Evolutionary conservation across 2,888 invertebrate genomes (phyloP).

Genomic region (Ornithoptera priamus): DNA sequence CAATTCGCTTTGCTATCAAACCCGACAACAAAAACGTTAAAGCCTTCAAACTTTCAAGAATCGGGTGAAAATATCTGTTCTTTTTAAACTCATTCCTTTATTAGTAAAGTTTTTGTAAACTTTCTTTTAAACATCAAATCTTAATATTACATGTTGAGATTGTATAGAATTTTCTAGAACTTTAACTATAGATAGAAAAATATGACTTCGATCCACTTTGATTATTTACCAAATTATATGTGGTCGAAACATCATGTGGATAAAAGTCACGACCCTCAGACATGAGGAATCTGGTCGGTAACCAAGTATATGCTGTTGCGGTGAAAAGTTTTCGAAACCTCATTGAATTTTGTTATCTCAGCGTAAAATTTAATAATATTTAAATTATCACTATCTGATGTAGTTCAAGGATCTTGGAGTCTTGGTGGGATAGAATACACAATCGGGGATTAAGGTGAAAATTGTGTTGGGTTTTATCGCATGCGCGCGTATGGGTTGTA

Average conservation of each 20-base stretch:
- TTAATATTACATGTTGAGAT: too few species aligned
- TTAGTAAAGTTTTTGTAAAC: conserved; percentile 15
- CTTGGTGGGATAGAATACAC: not conserved
- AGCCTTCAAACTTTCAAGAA: conserved; percentile 6
- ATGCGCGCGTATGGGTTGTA: not conserved
- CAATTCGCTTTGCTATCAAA: conserved; percentile 12
- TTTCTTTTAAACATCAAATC: conserved; percentile 3
- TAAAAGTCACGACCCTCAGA: too few species aligned
- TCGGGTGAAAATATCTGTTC: conserved; percentile 7
- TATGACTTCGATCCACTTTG: too few species aligned
- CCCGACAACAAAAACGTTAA: conserved; percentile 17
- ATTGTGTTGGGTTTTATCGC: not conserved
- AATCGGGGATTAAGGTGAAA: conserved; percentile 1
- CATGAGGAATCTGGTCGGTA: too few species aligned
- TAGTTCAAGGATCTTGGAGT: not conserved
- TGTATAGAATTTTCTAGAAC: too few species aligned
- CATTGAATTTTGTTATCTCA: not conserved
- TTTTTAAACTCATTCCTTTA: not conserved
- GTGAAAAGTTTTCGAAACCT: not conserved
- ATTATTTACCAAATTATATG: too few species aligned
- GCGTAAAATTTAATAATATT: not conserved
- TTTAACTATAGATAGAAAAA: too few species aligned
- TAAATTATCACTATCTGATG: not conserved
- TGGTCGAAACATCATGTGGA: too few species aligned
- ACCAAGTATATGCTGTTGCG: not conserved